Conservation (phyloP, 1,140 invertebrate genomes). For the Psilanteris sp. region DNA sequence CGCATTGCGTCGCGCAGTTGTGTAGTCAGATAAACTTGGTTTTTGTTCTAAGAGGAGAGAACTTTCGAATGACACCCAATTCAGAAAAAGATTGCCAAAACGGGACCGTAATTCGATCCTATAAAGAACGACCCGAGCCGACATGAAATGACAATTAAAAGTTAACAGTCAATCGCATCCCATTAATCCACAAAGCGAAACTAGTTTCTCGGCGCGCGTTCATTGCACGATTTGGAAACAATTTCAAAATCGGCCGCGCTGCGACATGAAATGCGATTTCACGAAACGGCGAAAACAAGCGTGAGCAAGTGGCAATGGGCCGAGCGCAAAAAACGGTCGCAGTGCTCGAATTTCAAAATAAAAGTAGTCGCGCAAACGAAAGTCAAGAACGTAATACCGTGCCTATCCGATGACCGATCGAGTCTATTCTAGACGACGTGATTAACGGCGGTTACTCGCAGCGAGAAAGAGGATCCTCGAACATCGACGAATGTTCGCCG, state of each 20-base stretch:
- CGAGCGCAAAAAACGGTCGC: constrained; percentile 36
- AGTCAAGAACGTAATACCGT: constrained; percentile 36
- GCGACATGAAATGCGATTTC: constrained; percentile 18
- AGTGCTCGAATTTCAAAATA: constrained; percentile 58
- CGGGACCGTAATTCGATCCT: constrained; percentile 7
- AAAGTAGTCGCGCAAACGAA: constrained; percentile 33
- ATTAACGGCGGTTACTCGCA: constrained; percentile 57
- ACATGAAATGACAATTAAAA: constrained; percentile 26
- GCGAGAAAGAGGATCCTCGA: constrained; percentile 60
- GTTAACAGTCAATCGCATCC: constrained; percentile 26
- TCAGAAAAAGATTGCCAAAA: background rate
- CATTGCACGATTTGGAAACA: constrained; percentile 3
- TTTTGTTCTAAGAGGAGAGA: too few species aligned
- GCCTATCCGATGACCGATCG: constrained; percentile 64
- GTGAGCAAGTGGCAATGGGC: constrained; percentile 22
- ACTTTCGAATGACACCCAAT: too few species aligned
- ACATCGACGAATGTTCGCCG: constrained; percentile 61
- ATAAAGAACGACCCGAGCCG: background rate
- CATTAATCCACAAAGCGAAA: constrained; percentile 25
- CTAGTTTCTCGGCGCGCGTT: constrained; percentile 5
- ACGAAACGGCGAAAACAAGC: constrained; percentile 22
- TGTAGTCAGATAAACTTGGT: too few species aligned
- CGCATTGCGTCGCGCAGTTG: too few species aligned
- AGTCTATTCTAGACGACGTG: constrained; percentile 59
- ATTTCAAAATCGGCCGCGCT: constrained; percentile 3